Percentiles rank a stretch among this genome's conserved stretches.
phyloP scores from a whole-genome alignment of 2,797 vertebrate genomes.

The Alca torda region DNA sequence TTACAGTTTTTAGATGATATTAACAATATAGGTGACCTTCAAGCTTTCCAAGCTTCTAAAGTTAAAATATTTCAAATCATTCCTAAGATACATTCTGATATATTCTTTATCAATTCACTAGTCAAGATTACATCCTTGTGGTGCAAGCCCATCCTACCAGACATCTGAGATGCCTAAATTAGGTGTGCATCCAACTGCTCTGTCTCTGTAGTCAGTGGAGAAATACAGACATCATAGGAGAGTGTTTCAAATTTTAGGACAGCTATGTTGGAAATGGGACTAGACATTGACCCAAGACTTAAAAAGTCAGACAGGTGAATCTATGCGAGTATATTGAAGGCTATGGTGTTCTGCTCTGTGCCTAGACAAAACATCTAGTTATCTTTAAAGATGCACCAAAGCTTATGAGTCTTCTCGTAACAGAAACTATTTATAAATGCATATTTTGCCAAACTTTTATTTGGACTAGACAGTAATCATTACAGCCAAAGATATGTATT shows the following conservation, averaged over 20 bases:
- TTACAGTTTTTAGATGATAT: neutral
- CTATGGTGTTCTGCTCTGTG: rapidly evolving
- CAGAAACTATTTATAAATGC: neutral
- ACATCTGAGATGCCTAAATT: neutral
- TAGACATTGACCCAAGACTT: neutral
- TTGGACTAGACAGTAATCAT: neutral
- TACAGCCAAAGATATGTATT: neutral
- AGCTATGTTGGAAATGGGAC: neutral
- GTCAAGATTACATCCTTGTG: neutral
- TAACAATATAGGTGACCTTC: neutral
- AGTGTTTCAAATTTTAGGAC: neutral
- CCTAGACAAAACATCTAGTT: neutral
- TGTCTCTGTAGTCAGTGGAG: neutral
- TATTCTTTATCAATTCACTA: neutral
- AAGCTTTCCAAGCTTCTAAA: neutral
- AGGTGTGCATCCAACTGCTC: neutral
- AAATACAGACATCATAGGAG: neutral
- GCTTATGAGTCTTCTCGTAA: neutral
- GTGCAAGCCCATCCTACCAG: neutral
- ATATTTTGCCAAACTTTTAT: neutral
- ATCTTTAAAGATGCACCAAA: neutral
- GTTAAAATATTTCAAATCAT: neutral
- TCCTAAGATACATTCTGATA: neutral
- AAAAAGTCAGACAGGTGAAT: neutral
- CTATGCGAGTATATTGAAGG: neutral